Base-by-base conservation (phyloP, 92 coral and sea anemone genomes). In the Epizoanthus stellaris region DNA sequence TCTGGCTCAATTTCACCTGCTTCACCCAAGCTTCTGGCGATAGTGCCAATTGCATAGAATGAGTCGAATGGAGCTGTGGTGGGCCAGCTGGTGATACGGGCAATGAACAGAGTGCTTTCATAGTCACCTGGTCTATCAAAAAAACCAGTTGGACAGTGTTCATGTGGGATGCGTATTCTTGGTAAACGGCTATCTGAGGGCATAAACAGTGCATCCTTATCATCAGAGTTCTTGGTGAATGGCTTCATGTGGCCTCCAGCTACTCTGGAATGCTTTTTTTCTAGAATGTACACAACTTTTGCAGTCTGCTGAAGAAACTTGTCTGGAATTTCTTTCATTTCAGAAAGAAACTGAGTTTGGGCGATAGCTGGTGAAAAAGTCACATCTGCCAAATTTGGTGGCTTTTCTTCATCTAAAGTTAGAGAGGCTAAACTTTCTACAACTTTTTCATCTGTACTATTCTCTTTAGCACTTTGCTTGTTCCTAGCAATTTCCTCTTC, bases 1-100 rank as follows among this genome's bases (percentile, higher is more conserved):
- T 97, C 99, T 12, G 99, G 99, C 73, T 95, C 95, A 70, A 97
- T 97, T 65, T 97, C 99, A n/a, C 99, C 99, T 36, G 98, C 99
- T 67, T 97, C 99, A 54, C 99, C 99, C 80, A 97, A 91, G 65
- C 99, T 97, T 72, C 99, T 87, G 43, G 95, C 91, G 59, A 97
- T 87, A 36, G 84, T 47, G 20, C 99, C 99, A 15, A 58, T 65
- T n/a, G 98, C 99, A 80, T 83, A 87, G 82, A 75, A 95, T 14
- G 93, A 92, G 79, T 97, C 99, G 10, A 86, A 77, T 5, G 99
- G 89, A 65, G 99, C 93, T 47, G 91, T 91, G 25, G 85, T 89
- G 6, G 91, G 94, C 99, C 99, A 97, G 66, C 95, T 94, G 8
- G 91, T 89, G 57, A 97, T 92, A 36, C 99, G 92, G 72, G 93